Evolutionary conservation across 37 sponge, comb jelly and placozoan species (phyloP).

Genomic region (Beroe ovata): DNA sequence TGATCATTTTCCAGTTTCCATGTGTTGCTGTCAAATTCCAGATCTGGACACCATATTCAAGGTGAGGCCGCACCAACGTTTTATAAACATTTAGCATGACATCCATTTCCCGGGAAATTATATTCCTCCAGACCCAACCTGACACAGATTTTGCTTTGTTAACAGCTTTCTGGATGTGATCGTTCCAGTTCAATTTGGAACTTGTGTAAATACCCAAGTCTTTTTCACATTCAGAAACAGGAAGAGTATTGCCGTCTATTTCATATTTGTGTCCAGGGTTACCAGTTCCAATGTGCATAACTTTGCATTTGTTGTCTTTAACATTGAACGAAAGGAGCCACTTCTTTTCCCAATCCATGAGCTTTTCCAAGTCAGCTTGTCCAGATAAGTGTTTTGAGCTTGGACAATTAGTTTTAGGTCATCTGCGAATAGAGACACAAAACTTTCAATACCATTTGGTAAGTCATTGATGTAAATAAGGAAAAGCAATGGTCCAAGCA

Average conservation of each 20-base stretch:
- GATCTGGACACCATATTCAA: constrained; percentile 32
- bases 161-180: not conserved
- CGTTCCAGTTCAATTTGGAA: not conserved
- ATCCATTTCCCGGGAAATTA: constrained; percentile 9
- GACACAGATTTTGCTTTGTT: constrained; percentile 49
- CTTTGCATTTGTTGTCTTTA: constrained; percentile 43
- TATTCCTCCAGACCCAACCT: constrained; percentile 16
- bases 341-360: constrained; percentile 23
- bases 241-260: not conserved
- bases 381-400: not conserved
- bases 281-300: not conserved
- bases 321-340: constrained; percentile 48
- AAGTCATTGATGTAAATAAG: constrained; percentile 53
- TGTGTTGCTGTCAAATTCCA: constrained; percentile 52
- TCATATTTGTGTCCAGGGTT: not conserved
- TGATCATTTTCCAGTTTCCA: constrained; percentile 63
- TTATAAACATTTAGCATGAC: constrained; percentile 43
- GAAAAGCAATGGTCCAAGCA: constrained; percentile 50
- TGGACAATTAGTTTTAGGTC: constrained; percentile 13
- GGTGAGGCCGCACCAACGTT: constrained; percentile 45
- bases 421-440: constrained; percentile 43
- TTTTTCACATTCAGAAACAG: not conserved
- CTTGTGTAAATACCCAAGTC: not conserved
- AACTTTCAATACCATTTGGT: constrained; percentile 20
- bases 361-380: constrained; percentile 7